These are phyloP conservation scores for Sinonovacula constricta DNA, from an alignment of 1,140 invertebrate genomes.

Conservation along the genomic window DNA sequence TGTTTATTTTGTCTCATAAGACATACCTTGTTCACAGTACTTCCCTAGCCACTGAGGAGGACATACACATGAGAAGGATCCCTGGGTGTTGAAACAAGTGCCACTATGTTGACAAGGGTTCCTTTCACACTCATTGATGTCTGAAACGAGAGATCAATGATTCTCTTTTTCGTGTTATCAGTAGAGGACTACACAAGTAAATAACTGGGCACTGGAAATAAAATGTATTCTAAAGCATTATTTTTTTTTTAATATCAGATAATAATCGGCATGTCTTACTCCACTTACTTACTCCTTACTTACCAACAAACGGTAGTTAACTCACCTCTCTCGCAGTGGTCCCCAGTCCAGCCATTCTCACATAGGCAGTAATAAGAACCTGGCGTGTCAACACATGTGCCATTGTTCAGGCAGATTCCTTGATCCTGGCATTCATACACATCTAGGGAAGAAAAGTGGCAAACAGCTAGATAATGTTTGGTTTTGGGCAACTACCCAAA, in stretches of 20 bases:
- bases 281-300: too few relatives aligned
- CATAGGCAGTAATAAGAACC: slow-evolving; percentile 47
- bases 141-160: too few relatives aligned
- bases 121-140: slow-evolving; percentile 68
- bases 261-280: too few relatives aligned
- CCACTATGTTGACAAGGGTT: slow-evolving; percentile 65
- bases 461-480: too few relatives aligned
- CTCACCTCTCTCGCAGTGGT: slow-evolving; percentile 43
- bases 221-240: too few relatives aligned
- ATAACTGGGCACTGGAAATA: too few relatives aligned
- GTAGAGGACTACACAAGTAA: too few relatives aligned
- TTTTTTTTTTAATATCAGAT: too few relatives aligned
- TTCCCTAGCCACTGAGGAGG: slow-evolving; percentile 56
- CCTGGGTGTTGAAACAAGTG: slow-evolving; percentile 61
- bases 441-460: slow-evolving; percentile 18
- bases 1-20: too few relatives aligned
- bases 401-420: slow-evolving; percentile 46
- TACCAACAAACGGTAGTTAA: too few relatives aligned
- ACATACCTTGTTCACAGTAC: slow-evolving; percentile 55
- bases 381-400: slow-evolving; percentile 46
- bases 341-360: slow-evolving; percentile 45
- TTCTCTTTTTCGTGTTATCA: too few relatives aligned
- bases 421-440: slow-evolving; percentile 51
- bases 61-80: slow-evolving; percentile 64
- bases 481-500: too few relatives aligned